phyloP scores from a whole-genome alignment of 2,797 vertebrate species.

The Paguma larvata region DNA sequence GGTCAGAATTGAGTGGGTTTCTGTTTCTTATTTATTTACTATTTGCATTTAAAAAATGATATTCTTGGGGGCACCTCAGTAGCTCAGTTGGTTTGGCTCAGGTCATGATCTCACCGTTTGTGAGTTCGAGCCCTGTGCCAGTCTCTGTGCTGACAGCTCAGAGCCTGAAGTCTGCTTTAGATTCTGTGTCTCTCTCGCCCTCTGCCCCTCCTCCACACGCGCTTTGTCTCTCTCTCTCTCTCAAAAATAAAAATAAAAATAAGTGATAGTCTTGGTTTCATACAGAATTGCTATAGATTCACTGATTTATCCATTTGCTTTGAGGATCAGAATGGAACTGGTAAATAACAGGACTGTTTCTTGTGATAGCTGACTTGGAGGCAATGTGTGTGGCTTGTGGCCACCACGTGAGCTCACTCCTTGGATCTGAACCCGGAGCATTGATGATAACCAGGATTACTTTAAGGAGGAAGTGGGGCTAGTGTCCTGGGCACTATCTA shows the following conservation, averaged over 20 bases:
- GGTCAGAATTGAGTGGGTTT: conserved; percentile 23
- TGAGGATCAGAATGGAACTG: not conserved
- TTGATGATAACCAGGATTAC: not conserved
- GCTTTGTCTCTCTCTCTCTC: too few species aligned
- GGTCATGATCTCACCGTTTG: too few species aligned
- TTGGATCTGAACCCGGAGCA: not conserved
- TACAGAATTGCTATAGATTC: not conserved
- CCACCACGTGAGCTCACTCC: not conserved
- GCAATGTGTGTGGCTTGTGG: not conserved
- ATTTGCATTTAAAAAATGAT: conserved; percentile 27
- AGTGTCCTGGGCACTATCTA: not conserved
- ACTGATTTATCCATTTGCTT: not conserved
- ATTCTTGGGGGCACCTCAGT: too few species aligned
- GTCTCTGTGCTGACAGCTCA: too few species aligned
- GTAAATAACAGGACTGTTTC: not conserved
- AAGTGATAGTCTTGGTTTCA: not conserved
- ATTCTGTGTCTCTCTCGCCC: too few species aligned
- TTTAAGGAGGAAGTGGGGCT: not conserved
- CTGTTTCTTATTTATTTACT: not conserved
- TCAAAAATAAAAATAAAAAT: too few species aligned
- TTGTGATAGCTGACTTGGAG: not conserved
- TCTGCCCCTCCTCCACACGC: too few species aligned
- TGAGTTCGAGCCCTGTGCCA: too few species aligned
- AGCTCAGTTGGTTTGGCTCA: too few species aligned
- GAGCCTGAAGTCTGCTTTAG: too few species aligned